Conservation (phyloP, 2,113 vertebrate species). For the Chloropsis hardwickii region DNA sequence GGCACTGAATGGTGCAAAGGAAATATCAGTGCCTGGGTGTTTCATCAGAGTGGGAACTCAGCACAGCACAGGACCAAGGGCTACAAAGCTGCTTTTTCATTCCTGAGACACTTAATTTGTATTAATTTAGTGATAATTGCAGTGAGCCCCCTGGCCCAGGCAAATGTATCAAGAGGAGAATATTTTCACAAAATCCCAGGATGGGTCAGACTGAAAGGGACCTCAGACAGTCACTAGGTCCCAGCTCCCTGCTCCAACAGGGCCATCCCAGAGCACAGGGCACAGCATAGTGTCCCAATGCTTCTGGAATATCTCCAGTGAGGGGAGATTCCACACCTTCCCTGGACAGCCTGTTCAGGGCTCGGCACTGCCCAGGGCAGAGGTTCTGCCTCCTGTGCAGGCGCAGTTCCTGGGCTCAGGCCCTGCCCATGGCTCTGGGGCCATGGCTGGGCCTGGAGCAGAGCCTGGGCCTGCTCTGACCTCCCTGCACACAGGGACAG, state of each 20-base stretch:
- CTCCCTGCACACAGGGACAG: neutral
- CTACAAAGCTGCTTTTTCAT: neutral
- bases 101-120: neutral
- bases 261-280: neutral
- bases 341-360: neutral
- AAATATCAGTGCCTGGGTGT: neutral
- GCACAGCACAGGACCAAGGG: neutral
- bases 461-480: neutral
- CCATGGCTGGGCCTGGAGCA: neutral
- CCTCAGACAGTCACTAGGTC: neutral
- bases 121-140: no score
- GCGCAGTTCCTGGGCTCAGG: neutral
- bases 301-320: neutral
- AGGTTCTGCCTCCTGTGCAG: neutral
- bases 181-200: neutral
- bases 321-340: neutral
- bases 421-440: fast-evolving
- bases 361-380: neutral
- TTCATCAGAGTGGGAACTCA: neutral
- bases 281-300: neutral
- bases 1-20: neutral
- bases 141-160: neutral
- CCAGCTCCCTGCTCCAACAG: neutral
- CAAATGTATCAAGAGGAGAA: neutral
- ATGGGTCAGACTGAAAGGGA: neutral